These are phyloP conservation scores for Ataeniobius toweri DNA, from an alignment of 2,797 vertebrate genomes.

Conservation along the genomic window DNA sequence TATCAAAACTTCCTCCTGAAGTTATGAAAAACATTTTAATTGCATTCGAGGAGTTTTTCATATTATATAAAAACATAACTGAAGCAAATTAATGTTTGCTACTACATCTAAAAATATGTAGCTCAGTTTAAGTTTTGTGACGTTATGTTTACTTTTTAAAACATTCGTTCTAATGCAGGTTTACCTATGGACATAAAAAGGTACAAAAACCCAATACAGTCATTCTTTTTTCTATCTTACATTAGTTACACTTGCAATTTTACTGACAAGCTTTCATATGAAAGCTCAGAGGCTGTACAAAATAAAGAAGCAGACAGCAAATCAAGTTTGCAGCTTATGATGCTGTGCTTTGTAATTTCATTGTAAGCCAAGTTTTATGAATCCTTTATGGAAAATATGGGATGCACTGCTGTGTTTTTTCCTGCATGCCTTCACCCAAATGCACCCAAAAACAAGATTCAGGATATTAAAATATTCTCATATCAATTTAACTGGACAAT, in stretches of 20 bases:
- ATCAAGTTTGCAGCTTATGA: neutral
- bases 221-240: neutral
- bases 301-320: neutral
- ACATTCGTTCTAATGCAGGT: no score
- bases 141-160: neutral
- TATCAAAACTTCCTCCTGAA: neutral
- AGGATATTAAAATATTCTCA: neutral
- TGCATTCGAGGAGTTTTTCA: neutral
- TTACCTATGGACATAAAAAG: neutral
- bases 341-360: neutral
- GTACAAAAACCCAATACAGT: neutral
- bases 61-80: neutral
- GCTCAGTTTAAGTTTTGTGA: neutral
- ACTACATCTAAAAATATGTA: neutral
- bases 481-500: neutral
- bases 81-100: neutral
- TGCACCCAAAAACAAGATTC: neutral
- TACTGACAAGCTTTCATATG: neutral
- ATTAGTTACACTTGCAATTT: neutral
- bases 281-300: neutral
- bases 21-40: neutral
- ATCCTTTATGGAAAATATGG: neutral
- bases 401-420: neutral
- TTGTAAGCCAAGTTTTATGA: neutral
- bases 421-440: neutral